phyloP scores from a whole-genome alignment of 2,888 invertebrate species.

The Yponomeuta evonymella region DNA sequence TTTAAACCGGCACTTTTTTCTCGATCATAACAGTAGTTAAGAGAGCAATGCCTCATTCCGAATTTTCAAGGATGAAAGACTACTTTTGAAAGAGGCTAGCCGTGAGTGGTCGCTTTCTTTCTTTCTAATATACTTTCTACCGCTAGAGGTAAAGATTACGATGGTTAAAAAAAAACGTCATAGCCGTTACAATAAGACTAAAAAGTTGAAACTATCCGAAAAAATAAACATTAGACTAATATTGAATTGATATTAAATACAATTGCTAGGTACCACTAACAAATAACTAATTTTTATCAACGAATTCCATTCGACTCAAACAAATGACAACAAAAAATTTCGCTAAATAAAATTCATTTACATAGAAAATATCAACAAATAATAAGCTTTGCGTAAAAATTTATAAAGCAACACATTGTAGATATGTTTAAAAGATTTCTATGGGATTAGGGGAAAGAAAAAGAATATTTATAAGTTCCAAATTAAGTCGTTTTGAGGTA shows the following conservation, averaged over 20 bases:
- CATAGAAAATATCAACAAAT: conserved; percentile 4
- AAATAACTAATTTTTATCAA: background rate
- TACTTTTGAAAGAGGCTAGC: conserved; percentile 45
- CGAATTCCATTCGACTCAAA: conserved; percentile 10
- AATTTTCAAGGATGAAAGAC: conserved; percentile 23
- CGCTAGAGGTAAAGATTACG: background rate
- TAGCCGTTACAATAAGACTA: conserved; percentile 32
- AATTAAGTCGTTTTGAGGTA: conserved; percentile 48
- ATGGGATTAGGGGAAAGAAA: too few species aligned
- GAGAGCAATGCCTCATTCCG: conserved; percentile 46
- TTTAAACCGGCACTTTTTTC: background rate
- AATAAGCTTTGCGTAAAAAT: background rate
- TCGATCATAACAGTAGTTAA: conserved; percentile 3
- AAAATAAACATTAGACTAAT: background rate
- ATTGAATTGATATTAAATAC: background rate
- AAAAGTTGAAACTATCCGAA: background rate
- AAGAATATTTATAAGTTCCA: conserved; percentile 19
- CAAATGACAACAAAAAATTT: conserved; percentile 5
- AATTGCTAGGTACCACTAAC: background rate
- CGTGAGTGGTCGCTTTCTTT: conserved; percentile 32
- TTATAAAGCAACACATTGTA: background rate
- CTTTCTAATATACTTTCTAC: background rate
- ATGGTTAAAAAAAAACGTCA: conserved; percentile 25
- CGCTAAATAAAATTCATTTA: conserved; percentile 9
- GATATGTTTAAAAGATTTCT: background rate